These are phyloP conservation scores for Pogonus chalceus DNA, from an alignment of 1,140 invertebrate species.

Conservation along the genomic window DNA sequence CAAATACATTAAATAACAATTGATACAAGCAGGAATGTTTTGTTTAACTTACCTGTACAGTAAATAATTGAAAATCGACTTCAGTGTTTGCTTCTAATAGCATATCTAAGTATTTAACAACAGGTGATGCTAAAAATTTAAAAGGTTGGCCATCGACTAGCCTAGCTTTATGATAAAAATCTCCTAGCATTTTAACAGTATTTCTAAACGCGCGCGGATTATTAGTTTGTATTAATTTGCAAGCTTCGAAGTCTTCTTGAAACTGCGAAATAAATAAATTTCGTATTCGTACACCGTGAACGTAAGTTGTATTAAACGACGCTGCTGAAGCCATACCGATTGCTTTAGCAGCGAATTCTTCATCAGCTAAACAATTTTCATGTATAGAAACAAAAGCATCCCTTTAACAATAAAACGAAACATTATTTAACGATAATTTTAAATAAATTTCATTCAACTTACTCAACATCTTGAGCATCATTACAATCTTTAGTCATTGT, in stretches of 20 bases:
- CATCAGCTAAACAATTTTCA: constrained; percentile 18
- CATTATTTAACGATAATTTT: constrained; percentile 8
- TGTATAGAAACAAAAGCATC: constrained; percentile 11
- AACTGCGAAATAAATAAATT: constrained; percentile 16
- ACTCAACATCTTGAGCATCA: constrained; percentile 23
- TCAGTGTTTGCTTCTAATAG: constrained; percentile 17
- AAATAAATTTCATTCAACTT: constrained; percentile 16
- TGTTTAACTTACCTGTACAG: constrained; percentile 15
- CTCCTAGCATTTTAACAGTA: constrained; percentile 21
- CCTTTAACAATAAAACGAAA: constrained; percentile 13
- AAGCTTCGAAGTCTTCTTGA: constrained; percentile 19
- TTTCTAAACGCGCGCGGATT: constrained; percentile 21
- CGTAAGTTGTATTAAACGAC: constrained; percentile 13
- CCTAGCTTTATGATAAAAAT: constrained; percentile 23
- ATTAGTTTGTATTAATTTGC: constrained; percentile 12
- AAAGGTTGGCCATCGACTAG: constrained; percentile 18
- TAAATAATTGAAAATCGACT: constrained; percentile 21
- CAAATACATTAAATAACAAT: constrained; percentile 9
- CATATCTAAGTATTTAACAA: constrained; percentile 21
- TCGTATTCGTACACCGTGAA: constrained; percentile 12
- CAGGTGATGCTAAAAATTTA: constrained; percentile 18
- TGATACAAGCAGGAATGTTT: not conserved
- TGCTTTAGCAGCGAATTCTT: constrained; percentile 17
- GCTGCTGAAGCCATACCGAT: constrained; percentile 15
- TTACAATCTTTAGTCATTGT: constrained; percentile 21